phyloP scores from a whole-genome alignment of 2,888 invertebrate species.

The Brachylomia viminalis region DNA sequence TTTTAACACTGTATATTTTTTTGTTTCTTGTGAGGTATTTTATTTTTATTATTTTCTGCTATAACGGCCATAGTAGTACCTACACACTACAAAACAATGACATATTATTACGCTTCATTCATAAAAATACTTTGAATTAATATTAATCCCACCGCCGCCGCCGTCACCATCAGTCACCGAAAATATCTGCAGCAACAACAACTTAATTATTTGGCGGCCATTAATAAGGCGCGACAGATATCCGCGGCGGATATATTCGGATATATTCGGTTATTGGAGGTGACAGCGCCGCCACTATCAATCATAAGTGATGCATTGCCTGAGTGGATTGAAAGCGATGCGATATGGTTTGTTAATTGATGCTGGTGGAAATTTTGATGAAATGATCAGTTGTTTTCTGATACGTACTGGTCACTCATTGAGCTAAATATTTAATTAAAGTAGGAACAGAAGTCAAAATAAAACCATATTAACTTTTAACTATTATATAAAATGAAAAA shows the following conservation, averaged over 20 bases:
- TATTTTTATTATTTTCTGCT: too few species aligned
- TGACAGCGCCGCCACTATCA: conserved; percentile 36
- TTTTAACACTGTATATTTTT: too few species aligned
- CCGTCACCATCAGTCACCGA: conserved; percentile 8
- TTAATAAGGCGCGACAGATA: conserved; percentile 47
- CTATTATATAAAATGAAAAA: not conserved
- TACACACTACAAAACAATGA: not conserved
- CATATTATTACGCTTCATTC: not conserved
- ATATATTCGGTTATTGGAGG: conserved; percentile 34
- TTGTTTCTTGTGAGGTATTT: too few species aligned
- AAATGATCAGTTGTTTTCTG: not conserved
- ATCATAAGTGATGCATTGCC: conserved; percentile 31
- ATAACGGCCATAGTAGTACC: too few species aligned
- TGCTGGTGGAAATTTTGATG: not conserved
- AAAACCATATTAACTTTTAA: not conserved
- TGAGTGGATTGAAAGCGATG: conserved; percentile 4
- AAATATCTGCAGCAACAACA: conserved; percentile 18
- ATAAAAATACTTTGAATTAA: conserved; percentile 1
- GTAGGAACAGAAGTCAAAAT: not conserved
- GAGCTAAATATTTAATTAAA: not conserved
- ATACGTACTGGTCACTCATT: too few species aligned
- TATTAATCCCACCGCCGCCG: not conserved
- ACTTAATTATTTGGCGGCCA: conserved; percentile 33
- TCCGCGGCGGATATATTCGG: conserved; percentile 39
- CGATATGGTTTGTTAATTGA: not conserved